Base-by-base conservation (phyloP, 1,140 invertebrate species). In the Triops cancriformis region DNA sequence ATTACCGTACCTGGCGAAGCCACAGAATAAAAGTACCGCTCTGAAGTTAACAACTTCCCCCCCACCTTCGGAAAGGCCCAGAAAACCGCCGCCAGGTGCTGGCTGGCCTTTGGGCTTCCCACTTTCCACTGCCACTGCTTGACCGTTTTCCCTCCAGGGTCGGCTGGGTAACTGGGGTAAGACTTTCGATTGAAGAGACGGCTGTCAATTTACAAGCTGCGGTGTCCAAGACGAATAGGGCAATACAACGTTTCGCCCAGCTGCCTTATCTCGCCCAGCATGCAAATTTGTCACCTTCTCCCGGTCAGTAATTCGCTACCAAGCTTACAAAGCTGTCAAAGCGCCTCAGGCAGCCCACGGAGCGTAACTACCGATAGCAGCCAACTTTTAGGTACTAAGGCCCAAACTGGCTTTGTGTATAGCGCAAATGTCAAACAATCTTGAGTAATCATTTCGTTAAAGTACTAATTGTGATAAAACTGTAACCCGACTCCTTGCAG, bases 1-100 rank as follows among this genome's bases (percentile, higher is more conserved):
- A 76, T 64, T 76, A 76, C 43, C 14, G 28, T 64, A 76, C 64
- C 75, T 76, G 26, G 27, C 31, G 41, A 76, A 76, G 42, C 64
- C 42, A 42, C 31, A n/a, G n/a, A n/a, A n/a, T n/a, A n/a, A n/a
- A n/a, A n/a, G n/a, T n/a, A n/a, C n/a, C n/a, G n/a, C n/a, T n/a
- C n/a, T n/a, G n/a, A n/a, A n/a, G n/a, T n/a, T n/a, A n/a, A n/a
- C n/a, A n/a, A n/a, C n/a, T n/a, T n/a, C n/a, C n/a, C n/a, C n/a
- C n/a, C n/a, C n/a, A n/a, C n/a, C n/a, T n/a, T n/a, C n/a, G n/a
- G n/a, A n/a, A n/a, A n/a, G n/a, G n/a, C n/a, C n/a, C n/a, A n/a
- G n/a, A n/a, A n/a, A n/a, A n/a, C n/a, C n/a, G n/a, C n/a, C n/a
- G 51, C 51, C 51, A 64, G 51, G 51, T 64, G 10, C 51, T 64